Evolutionary conservation across 1,140 invertebrate genomes (phyloP).

Genomic region (Diabrotica undecimpunctata): DNA sequence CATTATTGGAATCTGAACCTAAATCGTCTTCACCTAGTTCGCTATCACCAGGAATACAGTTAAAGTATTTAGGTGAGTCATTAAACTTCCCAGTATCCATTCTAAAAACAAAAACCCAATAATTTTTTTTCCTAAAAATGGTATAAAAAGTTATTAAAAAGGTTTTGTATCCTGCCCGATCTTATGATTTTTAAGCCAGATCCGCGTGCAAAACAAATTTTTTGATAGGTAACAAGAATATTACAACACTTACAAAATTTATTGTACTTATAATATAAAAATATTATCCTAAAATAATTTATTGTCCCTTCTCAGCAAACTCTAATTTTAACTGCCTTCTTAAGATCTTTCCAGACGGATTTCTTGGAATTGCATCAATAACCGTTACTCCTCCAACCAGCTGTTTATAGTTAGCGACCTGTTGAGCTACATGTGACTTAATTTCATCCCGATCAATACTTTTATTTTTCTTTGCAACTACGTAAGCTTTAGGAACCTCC

Average conservation of each 20-base stretch:
- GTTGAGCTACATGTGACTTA: conserved; percentile 46
- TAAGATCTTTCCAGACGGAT: conserved; percentile 66
- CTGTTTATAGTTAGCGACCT: conserved; percentile 48
- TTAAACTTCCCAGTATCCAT: no score
- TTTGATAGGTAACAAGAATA: no score
- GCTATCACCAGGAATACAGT: no score
- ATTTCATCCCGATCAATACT: conserved; percentile 52
- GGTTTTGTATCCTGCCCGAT: no score
- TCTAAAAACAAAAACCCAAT: no score
- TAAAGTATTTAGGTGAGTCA: no score
- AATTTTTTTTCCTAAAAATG: no score
- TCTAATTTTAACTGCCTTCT: conserved; percentile 49
- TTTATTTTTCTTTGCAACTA: conserved; percentile 59
- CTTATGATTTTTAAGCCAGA: no score
- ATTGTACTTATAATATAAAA: neutral
- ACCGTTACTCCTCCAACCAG: conserved; percentile 54
- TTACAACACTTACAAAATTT: neutral
- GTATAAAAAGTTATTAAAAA: no score
- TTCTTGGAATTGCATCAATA: conserved; percentile 62
- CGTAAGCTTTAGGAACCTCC: conserved; percentile 73
- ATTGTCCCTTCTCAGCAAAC: conserved; percentile 26
- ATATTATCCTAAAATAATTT: neutral
- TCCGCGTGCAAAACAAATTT: no score
- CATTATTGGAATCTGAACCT: no score
- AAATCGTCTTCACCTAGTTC: no score